Evolutionary conservation across 2,113 vertebrate genomes (phyloP).

Genomic region (Peromyscus californicus): DNA sequence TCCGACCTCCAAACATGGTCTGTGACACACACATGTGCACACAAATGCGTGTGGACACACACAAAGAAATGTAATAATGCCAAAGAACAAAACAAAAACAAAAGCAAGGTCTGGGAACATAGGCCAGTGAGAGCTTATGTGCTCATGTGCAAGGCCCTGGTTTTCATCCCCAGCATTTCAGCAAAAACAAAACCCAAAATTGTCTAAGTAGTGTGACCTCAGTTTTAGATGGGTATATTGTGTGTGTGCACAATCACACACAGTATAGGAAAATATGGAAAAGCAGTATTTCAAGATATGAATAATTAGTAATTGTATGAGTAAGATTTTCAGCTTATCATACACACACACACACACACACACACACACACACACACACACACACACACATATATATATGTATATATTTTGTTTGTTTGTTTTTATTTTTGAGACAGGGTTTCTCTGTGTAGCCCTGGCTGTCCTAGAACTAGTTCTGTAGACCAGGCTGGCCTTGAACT

Average conservation of each 20-base stretch:
- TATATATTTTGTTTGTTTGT: neutral
- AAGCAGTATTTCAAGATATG: neutral
- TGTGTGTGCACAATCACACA: neutral
- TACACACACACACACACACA: too few species aligned
- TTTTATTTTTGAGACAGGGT: neutral
- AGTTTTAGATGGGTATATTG: neutral
- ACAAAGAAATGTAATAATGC: neutral
- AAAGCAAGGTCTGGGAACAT: neutral
- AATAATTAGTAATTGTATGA: neutral
- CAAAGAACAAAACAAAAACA: neutral
- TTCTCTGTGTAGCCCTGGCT: neutral
- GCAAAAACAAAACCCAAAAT: neutral
- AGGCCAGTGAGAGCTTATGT: neutral
- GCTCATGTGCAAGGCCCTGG: neutral
- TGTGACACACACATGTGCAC: too few species aligned
- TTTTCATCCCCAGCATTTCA: neutral
- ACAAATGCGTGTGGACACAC: too few species aligned
- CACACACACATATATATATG: too few species aligned
- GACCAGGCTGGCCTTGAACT: neutral
- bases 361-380: too few species aligned
- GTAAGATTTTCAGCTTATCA: neutral
- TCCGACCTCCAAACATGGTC: neutral
- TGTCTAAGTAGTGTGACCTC: neutral
- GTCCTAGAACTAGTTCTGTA: neutral
- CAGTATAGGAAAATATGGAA: neutral